A percentile compares a stretch with the other conserved stretches of the same genome.
Conservation (phyloP, 2,113 vertebrate species). For the Zapus hudsonius region DNA sequence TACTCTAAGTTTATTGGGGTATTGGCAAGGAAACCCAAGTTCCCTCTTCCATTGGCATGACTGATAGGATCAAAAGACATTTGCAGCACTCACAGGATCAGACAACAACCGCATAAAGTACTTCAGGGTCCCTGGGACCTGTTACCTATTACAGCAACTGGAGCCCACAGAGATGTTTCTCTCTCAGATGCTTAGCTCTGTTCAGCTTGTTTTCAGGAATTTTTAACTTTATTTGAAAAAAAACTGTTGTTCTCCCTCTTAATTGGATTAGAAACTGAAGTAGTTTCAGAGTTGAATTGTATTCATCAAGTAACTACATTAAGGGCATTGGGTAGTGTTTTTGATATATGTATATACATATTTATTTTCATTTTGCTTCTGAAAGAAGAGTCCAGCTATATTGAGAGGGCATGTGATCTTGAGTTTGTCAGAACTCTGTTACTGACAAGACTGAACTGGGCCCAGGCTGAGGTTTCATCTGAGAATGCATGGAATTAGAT, state of each 20-base stretch:
- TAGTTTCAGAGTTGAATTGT: not conserved
- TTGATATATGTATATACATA: no score
- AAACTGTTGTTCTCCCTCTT: no score
- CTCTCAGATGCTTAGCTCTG: no score
- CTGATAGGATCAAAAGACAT: not conserved
- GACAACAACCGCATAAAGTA: fast-evolving
- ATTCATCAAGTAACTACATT: not conserved
- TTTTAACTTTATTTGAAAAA: not conserved
- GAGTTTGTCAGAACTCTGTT: not conserved
- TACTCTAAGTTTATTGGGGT: no score
- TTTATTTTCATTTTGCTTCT: not conserved
- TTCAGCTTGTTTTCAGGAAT: not conserved
- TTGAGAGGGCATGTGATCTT: not conserved
- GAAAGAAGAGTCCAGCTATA: not conserved
- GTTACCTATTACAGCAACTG: not conserved
- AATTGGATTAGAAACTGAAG: not conserved
- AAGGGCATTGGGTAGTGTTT: not conserved
- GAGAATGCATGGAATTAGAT: no score
- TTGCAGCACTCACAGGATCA: not conserved
- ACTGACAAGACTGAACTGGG: not conserved
- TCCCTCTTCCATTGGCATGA: no score
- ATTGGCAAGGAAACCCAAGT: no score
- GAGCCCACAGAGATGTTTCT: fast-evolving
- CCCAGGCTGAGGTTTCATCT: not conserved
- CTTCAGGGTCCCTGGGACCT: fast-evolving